phyloP scores from a whole-genome alignment of 2,888 invertebrate species.

The Chelonus formosanus region DNA sequence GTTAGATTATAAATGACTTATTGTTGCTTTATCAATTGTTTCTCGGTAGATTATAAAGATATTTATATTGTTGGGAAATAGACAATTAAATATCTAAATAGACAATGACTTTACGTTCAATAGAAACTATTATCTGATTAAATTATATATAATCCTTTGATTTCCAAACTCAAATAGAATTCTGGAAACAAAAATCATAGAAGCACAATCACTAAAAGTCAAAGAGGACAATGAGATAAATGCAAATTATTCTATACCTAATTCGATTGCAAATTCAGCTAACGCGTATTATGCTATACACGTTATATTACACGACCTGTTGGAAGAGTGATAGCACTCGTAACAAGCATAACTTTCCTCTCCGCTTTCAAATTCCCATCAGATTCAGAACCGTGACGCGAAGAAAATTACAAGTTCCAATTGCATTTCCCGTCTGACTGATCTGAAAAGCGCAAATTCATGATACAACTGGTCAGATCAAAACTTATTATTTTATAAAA shows the following conservation, averaged over 20 bases:
- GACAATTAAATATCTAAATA: no score
- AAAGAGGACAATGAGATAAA: conserved; percentile 12
- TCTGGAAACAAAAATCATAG: not conserved
- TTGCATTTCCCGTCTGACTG: conserved; percentile 26
- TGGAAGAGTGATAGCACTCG: conserved; percentile 14
- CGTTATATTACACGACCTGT: not conserved
- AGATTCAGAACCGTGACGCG: conserved; percentile 24
- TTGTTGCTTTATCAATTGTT: no score
- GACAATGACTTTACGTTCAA: no score
- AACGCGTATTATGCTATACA: not conserved
- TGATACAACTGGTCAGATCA: conserved; percentile 1
- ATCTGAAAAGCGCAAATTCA: conserved; percentile 1
- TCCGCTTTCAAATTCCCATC: conserved; percentile 19
- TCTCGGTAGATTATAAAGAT: no score
- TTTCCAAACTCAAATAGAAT: no score
- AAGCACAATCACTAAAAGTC: conserved; percentile 1
- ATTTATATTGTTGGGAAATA: no score
- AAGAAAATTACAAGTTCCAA: conserved; percentile 29
- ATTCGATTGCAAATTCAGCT: conserved; percentile 21
- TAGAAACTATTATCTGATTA: no score
- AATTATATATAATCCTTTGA: no score
- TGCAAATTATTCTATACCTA: conserved; percentile 18
- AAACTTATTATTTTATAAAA: conserved; percentile 13
- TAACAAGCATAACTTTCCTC: conserved; percentile 26
- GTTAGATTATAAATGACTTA: no score